These are phyloP conservation scores for Cantharis flavilabris DNA, from an alignment of 2,888 invertebrate genomes.

Conservation along the genomic window DNA sequence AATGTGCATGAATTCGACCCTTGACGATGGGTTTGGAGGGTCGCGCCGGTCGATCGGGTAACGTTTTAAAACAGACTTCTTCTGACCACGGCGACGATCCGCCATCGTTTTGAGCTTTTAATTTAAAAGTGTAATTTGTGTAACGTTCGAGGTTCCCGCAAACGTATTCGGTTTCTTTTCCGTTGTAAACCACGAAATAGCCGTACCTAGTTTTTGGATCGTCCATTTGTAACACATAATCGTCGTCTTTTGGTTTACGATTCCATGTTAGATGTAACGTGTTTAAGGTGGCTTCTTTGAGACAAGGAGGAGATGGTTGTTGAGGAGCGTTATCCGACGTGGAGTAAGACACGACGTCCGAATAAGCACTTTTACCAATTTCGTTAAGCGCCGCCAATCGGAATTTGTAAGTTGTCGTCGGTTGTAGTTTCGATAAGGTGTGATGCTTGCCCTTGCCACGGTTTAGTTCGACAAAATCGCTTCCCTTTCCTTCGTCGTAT, in stretches of 20 bases:
- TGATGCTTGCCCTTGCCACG: constrained; percentile 77
- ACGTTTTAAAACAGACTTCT: constrained; percentile 75
- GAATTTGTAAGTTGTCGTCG: constrained; percentile 81
- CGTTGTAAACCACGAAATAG: constrained; percentile 74
- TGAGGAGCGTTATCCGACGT: constrained; percentile 82
- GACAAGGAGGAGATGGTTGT: constrained; percentile 76
- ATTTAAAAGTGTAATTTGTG: constrained; percentile 80
- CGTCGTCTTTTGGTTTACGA: constrained; percentile 74
- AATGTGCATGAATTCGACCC: constrained; percentile 80
- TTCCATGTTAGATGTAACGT: constrained; percentile 76
- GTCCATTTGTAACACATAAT: constrained; percentile 84
- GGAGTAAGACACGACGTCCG: constrained; percentile 68
- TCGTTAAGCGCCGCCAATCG: constrained; percentile 84
- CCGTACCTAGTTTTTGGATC: constrained; percentile 48
- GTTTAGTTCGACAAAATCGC: constrained; percentile 73
- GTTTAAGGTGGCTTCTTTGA: constrained; percentile 66
- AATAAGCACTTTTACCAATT: constrained; percentile 75
- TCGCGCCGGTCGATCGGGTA: constrained; percentile 76
- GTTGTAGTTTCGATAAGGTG: constrained; percentile 73
- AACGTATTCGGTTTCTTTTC: constrained; percentile 70
- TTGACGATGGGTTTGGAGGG: constrained; percentile 80
- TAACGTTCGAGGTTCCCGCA: constrained; percentile 73
- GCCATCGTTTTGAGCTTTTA: constrained; percentile 81
- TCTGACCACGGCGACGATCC: constrained; percentile 84
- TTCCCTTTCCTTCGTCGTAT: constrained; percentile 72